Conservation (phyloP, 2,113 vertebrate species). For the Nansenia antarctica region DNA sequence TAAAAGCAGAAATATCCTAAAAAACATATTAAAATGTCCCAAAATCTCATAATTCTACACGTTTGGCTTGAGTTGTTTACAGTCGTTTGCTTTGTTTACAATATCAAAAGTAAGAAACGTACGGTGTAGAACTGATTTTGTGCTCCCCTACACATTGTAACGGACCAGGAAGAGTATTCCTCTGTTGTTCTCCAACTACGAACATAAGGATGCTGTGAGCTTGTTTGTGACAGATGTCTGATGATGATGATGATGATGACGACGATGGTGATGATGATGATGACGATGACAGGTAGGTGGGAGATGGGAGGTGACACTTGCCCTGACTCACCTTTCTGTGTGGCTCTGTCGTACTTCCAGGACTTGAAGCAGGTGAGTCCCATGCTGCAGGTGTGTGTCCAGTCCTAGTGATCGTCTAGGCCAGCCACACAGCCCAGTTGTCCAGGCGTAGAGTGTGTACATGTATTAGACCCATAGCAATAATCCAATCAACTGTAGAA, state of each 20-base stretch:
- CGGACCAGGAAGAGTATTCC: no score
- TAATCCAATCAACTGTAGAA: background rate
- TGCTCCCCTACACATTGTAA: no score
- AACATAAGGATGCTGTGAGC: no score
- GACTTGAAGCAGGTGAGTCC: conserved; percentile 82
- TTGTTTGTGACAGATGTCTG: no score
- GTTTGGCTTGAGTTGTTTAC: background rate
- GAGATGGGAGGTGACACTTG: background rate
- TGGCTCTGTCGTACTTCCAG: conserved; percentile 73
- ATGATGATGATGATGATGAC: background rate
- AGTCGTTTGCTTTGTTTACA: no score
- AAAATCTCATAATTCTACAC: no score
- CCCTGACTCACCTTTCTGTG: conserved; percentile 70
- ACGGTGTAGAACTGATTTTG: no score
- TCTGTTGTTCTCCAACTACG: no score
- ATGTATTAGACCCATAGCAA: background rate
- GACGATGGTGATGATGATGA: background rate
- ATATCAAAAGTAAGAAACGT: no score
- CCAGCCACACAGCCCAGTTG: background rate
- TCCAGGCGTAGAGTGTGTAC: no score
- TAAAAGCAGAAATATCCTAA: background rate
- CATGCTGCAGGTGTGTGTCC: conserved; percentile 66
- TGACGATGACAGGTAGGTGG: background rate
- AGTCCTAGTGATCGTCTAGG: background rate
- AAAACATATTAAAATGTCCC: no score